phyloP scores from a whole-genome alignment of 2,113 vertebrate genomes.

The Vulpes ferrilata region DNA sequence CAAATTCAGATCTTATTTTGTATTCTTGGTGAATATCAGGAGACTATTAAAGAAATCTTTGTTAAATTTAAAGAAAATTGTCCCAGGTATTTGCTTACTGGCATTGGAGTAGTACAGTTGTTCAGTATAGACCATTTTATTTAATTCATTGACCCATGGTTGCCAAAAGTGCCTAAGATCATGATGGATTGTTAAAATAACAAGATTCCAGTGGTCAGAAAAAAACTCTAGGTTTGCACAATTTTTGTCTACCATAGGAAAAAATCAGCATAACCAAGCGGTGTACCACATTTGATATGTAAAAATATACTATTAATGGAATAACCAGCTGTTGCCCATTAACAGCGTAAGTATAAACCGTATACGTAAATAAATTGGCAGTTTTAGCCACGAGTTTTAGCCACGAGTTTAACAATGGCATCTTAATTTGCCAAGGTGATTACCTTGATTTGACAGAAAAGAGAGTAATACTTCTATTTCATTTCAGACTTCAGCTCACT shows the following conservation, averaged over 20 bases:
- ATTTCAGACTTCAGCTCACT: not conserved
- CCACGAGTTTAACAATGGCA: not conserved
- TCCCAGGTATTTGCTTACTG: not conserved
- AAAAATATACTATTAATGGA: not conserved
- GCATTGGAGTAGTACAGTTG: not conserved
- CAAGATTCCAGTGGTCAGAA: not conserved
- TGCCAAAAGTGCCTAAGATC: conserved; percentile 58
- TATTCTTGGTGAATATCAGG: not conserved
- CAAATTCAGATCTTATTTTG: not conserved
- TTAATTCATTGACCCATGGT: conserved; percentile 7
- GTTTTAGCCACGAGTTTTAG: not conserved
- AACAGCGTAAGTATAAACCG: not conserved
- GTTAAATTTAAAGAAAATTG: not conserved
- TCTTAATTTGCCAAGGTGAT: not conserved
- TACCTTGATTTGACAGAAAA: not conserved
- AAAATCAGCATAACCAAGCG: not conserved
- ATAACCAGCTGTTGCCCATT: not conserved
- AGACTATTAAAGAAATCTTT: not conserved
- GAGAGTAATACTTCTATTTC: not conserved
- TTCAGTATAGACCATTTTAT: not conserved
- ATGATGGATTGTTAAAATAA: not conserved
- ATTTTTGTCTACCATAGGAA: not conserved
- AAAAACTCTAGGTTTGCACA: not conserved
- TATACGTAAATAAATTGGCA: not conserved
- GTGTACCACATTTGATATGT: not conserved